Percentiles rank a stretch among this genome's conserved stretches.
phyloP scores from a whole-genome alignment of 2,888 invertebrate species.

The Agonopterix alstromeriana region DNA sequence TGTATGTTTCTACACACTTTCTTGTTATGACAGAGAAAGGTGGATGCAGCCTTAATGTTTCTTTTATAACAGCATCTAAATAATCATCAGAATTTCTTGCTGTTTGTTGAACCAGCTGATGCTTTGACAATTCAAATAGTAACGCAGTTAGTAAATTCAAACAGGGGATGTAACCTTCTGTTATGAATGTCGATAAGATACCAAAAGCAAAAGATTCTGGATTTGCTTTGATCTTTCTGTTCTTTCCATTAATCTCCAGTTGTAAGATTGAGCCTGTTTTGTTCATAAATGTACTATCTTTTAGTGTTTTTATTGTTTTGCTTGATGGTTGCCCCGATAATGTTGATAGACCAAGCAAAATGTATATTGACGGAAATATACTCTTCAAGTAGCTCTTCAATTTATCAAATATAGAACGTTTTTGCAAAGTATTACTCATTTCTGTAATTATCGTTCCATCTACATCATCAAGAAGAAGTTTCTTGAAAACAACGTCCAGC shows the following conservation, averaged over 20 bases:
- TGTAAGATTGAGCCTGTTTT: constrained; percentile 38
- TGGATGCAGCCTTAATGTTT: constrained; percentile 58
- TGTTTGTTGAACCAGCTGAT: constrained; percentile 42
- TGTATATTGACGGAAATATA: constrained; percentile 60
- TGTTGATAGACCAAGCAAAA: constrained; percentile 41
- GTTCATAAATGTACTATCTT: constrained; percentile 41
- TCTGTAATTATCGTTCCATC: constrained; percentile 40
- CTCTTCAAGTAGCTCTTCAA: constrained; percentile 58
- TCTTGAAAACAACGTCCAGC: constrained; percentile 65
- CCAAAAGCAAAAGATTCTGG: constrained; percentile 48
- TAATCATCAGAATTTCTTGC: constrained; percentile 43
- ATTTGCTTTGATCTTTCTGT: constrained; percentile 23
- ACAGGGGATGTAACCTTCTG: constrained; percentile 61
- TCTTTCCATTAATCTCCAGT: constrained; percentile 36
- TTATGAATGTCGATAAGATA: constrained; percentile 45
- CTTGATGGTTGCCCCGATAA: constrained; percentile 35
- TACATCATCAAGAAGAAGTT: constrained; percentile 48
- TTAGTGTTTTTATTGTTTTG: constrained; percentile 29
- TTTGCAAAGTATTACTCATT: constrained; percentile 40
- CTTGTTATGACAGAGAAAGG: constrained; percentile 55
- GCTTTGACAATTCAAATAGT: constrained; percentile 50
- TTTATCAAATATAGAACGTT: constrained; percentile 37
- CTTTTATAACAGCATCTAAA: constrained; percentile 52
- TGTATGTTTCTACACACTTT: constrained; percentile 52
- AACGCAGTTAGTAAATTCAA: constrained; percentile 46